Conservation (phyloP, 2,888 invertebrate species). For the Trichogramma evanescens region DNA sequence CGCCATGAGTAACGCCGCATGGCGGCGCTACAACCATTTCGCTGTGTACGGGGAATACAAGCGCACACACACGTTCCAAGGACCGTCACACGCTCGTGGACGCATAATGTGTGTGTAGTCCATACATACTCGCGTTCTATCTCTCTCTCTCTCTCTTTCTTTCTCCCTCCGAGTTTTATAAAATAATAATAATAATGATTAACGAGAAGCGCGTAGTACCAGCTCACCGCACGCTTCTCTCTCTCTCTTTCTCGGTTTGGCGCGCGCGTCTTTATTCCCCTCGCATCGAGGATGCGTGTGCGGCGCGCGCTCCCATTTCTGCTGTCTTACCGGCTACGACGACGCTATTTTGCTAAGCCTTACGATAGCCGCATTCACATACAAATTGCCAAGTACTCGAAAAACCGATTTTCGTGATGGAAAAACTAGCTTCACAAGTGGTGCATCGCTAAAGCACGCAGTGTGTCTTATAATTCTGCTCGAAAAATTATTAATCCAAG, state of each 20-base stretch:
- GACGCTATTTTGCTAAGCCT: no score
- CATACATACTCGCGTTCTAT: neutral
- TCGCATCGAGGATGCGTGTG: neutral
- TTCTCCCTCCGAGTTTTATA: neutral
- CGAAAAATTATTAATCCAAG: no score
- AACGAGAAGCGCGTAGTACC: neutral
- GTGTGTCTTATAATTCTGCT: no score
- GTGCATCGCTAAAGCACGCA: no score
- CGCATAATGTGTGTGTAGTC: neutral
- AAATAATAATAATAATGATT: no score
- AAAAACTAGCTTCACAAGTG: no score
- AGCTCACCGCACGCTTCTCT: neutral
- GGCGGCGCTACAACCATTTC: no score
- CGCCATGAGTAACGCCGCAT: neutral
- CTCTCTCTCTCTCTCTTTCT: neutral
- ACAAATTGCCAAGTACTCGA: no score
- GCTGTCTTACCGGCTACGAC: no score
- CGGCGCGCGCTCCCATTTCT: neutral
- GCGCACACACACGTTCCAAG: neutral
- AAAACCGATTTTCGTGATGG: no score
- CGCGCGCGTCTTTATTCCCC: neutral
- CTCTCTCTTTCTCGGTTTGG: neutral
- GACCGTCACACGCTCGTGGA: neutral
- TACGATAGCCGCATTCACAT: no score
- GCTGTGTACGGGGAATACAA: no score